phyloP scores from a whole-genome alignment of 1,140 invertebrate species.

The Psix sp. region DNA sequence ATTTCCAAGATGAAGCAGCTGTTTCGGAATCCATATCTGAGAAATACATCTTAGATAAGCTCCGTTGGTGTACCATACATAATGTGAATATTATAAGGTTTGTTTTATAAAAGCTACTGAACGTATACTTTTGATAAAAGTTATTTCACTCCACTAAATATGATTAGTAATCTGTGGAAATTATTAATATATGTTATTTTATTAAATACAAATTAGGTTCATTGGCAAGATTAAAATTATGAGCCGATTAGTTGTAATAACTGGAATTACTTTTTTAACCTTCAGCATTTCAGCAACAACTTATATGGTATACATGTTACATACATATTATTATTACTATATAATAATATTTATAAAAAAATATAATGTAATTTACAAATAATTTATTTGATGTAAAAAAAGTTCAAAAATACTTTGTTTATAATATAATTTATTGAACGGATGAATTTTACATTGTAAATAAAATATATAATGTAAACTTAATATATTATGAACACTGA shows the following conservation, averaged over 20 bases:
- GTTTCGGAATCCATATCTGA: neutral
- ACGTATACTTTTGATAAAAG: neutral
- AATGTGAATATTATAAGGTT: constrained; percentile 1
- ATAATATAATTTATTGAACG: too few species aligned
- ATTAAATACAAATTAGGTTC: neutral
- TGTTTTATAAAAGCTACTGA: neutral
- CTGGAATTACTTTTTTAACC: neutral
- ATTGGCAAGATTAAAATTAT: constrained; percentile 3
- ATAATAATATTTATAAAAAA: neutral
- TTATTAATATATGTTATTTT: too few species aligned
- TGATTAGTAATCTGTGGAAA: too few species aligned
- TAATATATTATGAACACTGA: too few species aligned
- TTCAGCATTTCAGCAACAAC: neutral
- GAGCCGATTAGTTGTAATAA: neutral
- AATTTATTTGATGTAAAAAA: neutral
- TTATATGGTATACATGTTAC: neutral
- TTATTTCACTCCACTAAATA: too few species aligned
- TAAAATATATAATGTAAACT: too few species aligned
- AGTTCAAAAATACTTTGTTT: too few species aligned
- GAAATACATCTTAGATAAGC: neutral
- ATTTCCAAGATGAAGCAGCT: neutral
- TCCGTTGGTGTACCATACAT: neutral
- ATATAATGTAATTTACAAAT: neutral
- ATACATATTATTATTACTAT: too few species aligned
- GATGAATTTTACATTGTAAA: too few species aligned